A percentile compares a stretch with the other conserved stretches of the same genome.
Conservation (phyloP, 2,888 invertebrate species). For the Muscina levida region DNA sequence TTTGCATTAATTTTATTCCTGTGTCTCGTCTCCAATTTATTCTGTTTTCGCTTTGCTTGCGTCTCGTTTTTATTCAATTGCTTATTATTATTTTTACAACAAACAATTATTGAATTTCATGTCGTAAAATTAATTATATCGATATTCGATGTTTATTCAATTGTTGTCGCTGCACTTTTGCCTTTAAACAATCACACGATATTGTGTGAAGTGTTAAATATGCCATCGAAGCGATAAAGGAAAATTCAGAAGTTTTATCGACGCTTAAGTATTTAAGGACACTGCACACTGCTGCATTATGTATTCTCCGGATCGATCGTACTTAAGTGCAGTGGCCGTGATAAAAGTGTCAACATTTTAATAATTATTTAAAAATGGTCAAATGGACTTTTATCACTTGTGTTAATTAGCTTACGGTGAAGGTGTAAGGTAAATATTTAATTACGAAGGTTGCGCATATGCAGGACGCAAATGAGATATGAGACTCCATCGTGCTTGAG, state of each 20-base stretch:
- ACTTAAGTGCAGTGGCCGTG: too few species aligned
- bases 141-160: constrained; percentile 50
- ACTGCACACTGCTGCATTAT: too few species aligned
- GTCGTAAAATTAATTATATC: constrained; percentile 63
- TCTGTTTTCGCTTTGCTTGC: not conserved
- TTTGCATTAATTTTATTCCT: constrained; percentile 54
- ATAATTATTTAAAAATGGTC: too few species aligned
- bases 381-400: too few species aligned
- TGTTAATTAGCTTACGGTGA: too few species aligned
- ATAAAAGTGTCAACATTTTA: too few species aligned
- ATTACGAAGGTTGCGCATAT: too few species aligned
- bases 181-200: constrained; percentile 14
- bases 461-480: too few species aligned
- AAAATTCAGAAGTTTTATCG: not conserved
- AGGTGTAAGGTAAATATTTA: too few species aligned
- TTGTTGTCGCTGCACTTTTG: constrained; percentile 38
- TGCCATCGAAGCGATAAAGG: constrained; percentile 31
- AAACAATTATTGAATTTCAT: constrained; percentile 63
- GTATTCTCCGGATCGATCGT: too few species aligned
- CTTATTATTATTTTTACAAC: constrained; percentile 68
- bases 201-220: constrained; percentile 50
- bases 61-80: constrained; percentile 68
- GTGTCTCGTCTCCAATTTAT: constrained; percentile 28
- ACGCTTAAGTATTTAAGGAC: too few species aligned
- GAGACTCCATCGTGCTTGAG: too few species aligned